Evolutionary conservation across 1,140 invertebrate species (phyloP), one percentile per base, ranked within the genome.

Genomic region (Gryllus bimaculatus): DNA sequence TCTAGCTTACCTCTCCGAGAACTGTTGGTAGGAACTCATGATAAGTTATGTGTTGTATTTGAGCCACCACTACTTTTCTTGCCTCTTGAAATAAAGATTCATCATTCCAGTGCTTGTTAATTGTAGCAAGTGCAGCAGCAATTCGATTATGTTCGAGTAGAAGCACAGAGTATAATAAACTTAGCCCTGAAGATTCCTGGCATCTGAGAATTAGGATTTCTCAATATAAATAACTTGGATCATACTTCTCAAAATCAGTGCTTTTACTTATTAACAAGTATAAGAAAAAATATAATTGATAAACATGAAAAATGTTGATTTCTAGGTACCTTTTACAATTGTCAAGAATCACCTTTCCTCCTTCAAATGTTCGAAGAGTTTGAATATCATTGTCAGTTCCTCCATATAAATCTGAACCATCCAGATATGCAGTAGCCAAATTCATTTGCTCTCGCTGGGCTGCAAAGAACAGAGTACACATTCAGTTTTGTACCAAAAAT

Each of bases 341-440:
- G 5, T 85, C 86, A 6, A 91, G 79, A 81, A 92, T 90, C 5
- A 94, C 89, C 80, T 90, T 89, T 8, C 94, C 91, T 75, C 91
- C 90, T 79, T 92, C 91, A 85, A 95, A 96, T 0, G 93, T 91
- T 54, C 95, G 85, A 0, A 94, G 84, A 39, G 90, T 88, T 48
- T 92, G 88, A 8, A 93, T 84, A 81, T 90, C 89, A 74, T 91
- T 89, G 73, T 92, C 90, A 0, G 90, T 92, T 77, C 88, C 93
- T 86, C 96, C 96, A 84, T 98, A 98, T 73, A 98, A 86, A 18
- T 92, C 91, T 0, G 94, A 96, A 4, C 90, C 96, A 83, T 98
- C 96, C 12, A 98, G 87, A 84, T 95, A 96, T 8, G 93, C 90
- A 0, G 95, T 95, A 0, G 93, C 95, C 81, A 94, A 89, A 85